These are phyloP conservation scores for Rhinoraja longicauda DNA, from an alignment of 2,797 vertebrate species.

Conservation along the genomic window DNA sequence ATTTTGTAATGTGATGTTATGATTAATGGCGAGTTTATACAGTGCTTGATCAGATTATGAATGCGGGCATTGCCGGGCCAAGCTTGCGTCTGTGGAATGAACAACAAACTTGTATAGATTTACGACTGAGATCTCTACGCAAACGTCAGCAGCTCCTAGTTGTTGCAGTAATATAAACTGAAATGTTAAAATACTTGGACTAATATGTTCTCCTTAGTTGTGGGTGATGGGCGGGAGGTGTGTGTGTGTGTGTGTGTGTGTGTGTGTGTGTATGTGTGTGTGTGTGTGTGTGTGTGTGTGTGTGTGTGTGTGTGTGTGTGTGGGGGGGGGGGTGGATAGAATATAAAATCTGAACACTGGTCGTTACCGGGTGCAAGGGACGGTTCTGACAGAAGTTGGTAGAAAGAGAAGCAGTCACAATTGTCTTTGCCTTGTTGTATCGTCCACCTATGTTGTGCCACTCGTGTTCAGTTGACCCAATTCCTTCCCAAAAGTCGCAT, in stretches of 20 bases:
- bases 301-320: no score
- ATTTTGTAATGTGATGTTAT: slow-evolving; percentile 27
- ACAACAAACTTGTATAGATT: slow-evolving; percentile 28
- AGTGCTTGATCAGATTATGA: slow-evolving; percentile 32
- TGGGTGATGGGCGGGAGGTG: neutral
- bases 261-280: no score
- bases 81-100: slow-evolving; percentile 35
- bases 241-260: no score
- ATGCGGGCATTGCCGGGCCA: slow-evolving; percentile 25
- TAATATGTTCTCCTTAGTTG: neutral
- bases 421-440: neutral
- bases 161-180: neutral
- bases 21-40: slow-evolving; percentile 36
- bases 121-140: neutral
- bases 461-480: neutral
- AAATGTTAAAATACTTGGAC: neutral
- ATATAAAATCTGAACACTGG: neutral
- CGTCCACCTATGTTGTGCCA: neutral
- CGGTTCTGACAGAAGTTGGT: neutral
- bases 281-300: no score
- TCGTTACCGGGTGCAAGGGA: neutral
- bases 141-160: neutral
- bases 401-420: neutral
- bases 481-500: neutral
- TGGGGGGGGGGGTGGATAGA: no score